Conservation (phyloP, 2,888 invertebrate genomes). For the Megamerina dolium region DNA sequence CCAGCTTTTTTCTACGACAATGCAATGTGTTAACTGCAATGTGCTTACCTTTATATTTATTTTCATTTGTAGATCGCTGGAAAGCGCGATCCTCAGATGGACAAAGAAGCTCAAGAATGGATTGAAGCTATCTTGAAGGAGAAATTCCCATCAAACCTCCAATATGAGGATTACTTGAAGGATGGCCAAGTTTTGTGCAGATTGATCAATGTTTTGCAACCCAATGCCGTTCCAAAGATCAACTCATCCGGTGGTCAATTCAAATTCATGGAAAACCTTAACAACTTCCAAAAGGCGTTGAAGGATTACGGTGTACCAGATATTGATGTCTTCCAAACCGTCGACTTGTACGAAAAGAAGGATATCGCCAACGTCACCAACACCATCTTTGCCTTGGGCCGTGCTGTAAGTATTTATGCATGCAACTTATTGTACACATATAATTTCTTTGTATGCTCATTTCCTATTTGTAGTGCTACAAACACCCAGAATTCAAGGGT, state of each 20-base stretch:
- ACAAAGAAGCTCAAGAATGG: constrained; percentile 88
- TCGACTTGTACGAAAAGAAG: constrained; percentile 93
- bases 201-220: constrained; percentile 87
- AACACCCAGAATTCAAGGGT: constrained; percentile 76
- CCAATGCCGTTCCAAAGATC: constrained; percentile 83
- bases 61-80: constrained; percentile 69
- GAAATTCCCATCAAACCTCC: constrained; percentile 75
- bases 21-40: too few species aligned
- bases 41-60: too few species aligned
- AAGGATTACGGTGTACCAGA: constrained; percentile 84
- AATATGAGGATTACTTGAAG: constrained; percentile 82
- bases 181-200: constrained; percentile 91
- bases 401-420: constrained; percentile 58
- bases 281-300: constrained; percentile 79
- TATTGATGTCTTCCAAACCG: constrained; percentile 93
- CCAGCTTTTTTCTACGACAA: too few species aligned
- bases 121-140: constrained; percentile 80
- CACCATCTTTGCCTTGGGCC: constrained; percentile 78
- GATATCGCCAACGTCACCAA: constrained; percentile 80
- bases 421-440: background rate
- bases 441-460: background rate
- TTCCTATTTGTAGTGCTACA: constrained; percentile 63
- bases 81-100: constrained; percentile 76
- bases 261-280: constrained; percentile 99
- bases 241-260: constrained; percentile 94